phyloP scores from a whole-genome alignment of 1,140 invertebrate species.

The Globodera rostochiensis region DNA sequence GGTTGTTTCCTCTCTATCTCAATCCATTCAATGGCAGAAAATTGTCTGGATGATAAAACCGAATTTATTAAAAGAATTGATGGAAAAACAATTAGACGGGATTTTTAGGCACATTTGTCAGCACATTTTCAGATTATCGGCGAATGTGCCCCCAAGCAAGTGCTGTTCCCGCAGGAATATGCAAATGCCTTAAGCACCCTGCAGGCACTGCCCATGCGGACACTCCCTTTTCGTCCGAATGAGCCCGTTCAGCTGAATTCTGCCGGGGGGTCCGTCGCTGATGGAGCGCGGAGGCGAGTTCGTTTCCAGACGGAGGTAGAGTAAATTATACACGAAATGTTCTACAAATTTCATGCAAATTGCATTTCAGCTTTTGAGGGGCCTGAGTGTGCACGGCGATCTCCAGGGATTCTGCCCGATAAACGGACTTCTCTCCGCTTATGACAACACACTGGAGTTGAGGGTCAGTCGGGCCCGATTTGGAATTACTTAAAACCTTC shows the following conservation, averaged over 20 bases:
- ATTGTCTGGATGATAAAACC: not conserved
- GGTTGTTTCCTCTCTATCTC: not conserved
- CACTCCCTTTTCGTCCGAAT: not conserved
- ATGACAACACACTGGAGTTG: constrained; percentile 49
- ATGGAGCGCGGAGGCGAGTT: not conserved
- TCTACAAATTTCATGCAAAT: not conserved
- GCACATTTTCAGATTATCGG: constrained; percentile 12
- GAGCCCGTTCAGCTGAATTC: constrained; percentile 11
- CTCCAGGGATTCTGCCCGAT: constrained; percentile 38
- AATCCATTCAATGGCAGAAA: not conserved
- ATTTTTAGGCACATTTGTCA: not conserved
- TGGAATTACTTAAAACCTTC: not conserved
- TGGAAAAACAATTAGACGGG: not conserved
- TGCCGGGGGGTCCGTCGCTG: not conserved
- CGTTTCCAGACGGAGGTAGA: constrained; percentile 22
- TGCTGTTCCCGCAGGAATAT: constrained; percentile 24
- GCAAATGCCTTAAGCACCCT: constrained; percentile 16
- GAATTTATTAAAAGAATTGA: not conserved
- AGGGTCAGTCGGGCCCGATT: constrained; percentile 11
- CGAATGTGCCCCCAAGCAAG: constrained; percentile 9
- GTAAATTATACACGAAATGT: constrained; percentile 31
- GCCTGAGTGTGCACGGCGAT: constrained; percentile 17
- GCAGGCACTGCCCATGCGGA: constrained; percentile 7
- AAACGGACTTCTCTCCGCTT: constrained; percentile 44
- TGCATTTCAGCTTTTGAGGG: constrained; percentile 42